Percentiles rank a stretch among this genome's conserved stretches.
phyloP scores from a whole-genome alignment of 1,140 invertebrate genomes.

The Vanessa tameamea region DNA sequence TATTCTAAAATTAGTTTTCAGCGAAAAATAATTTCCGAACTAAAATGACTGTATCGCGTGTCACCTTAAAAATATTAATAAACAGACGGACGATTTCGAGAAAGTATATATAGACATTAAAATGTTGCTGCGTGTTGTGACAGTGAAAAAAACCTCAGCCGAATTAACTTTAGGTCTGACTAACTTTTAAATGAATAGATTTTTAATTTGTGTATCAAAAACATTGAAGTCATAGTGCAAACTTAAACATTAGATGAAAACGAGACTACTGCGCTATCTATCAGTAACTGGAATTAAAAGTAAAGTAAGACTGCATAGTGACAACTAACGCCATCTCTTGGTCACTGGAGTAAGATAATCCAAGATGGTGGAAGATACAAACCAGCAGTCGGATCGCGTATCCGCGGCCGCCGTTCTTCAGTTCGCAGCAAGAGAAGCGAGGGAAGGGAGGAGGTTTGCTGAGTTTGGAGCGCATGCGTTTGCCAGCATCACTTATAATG shows the following conservation, averaged over 20 bases:
- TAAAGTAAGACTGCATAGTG: not conserved
- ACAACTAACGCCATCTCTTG: constrained; percentile 39
- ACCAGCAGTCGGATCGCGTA: constrained; percentile 55
- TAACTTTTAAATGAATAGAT: not conserved
- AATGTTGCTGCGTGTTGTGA: constrained; percentile 60
- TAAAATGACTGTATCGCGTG: constrained; percentile 41
- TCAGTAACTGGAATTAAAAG: not conserved
- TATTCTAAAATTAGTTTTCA: constrained; percentile 14
- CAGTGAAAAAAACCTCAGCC: constrained; percentile 37
- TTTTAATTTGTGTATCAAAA: too few relatives aligned
- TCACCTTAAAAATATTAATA: constrained; percentile 28
- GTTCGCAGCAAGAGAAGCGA: constrained; percentile 68
- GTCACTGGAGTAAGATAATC: not conserved
- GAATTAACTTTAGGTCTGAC: not conserved
- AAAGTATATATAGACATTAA: constrained; percentile 60
- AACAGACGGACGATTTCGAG: constrained; percentile 35
- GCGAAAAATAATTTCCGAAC: constrained; percentile 10
- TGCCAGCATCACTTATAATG: constrained; percentile 68
- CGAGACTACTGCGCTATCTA: not conserved
- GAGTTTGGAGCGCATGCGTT: constrained; percentile 73
- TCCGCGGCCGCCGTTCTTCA: constrained; percentile 70
- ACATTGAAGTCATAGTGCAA: too few relatives aligned
- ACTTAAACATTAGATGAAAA: too few relatives aligned
- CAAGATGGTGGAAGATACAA: constrained; percentile 64
- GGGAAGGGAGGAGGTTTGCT: constrained; percentile 63